Conservation (phyloP, 2,113 vertebrate species). For the Acanthisitta chloris region DNA sequence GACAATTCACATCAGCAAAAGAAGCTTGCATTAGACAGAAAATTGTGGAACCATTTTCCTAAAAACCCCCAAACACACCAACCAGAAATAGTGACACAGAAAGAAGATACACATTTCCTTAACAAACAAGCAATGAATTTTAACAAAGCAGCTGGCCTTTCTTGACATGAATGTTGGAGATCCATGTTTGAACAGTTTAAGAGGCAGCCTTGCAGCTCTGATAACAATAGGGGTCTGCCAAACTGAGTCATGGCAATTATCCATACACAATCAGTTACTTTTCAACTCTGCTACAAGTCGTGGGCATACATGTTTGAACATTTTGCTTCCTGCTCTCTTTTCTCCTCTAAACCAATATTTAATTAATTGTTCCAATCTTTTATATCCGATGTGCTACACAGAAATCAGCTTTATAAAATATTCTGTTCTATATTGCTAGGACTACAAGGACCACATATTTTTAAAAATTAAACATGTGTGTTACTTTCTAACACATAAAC, state of each 20-base stretch:
- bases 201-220: neutral
- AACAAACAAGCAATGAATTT: slow-evolving; percentile 17
- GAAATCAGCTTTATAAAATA: neutral
- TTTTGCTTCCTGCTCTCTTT: neutral
- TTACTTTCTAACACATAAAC: neutral
- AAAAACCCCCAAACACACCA: neutral
- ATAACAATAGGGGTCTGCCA: neutral
- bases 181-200: slow-evolving; percentile 18
- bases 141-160: slow-evolving; percentile 7
- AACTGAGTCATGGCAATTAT: slow-evolving; percentile 44
- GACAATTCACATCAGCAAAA: neutral
- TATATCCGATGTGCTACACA: neutral
- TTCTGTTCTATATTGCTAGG: neutral
- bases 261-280: slow-evolving; percentile 1
- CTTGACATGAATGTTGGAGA: neutral
- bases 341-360: neutral
- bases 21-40: neutral
- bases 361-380: neutral
- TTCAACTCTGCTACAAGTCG: neutral
- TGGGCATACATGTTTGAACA: neutral
- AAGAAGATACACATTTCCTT: neutral
- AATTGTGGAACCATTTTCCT: neutral
- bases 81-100: neutral
- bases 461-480: slow-evolving; percentile 20
- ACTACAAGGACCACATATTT: neutral